Conservation (phyloP, 1,140 invertebrate genomes). For the Psilanteris sp. region DNA sequence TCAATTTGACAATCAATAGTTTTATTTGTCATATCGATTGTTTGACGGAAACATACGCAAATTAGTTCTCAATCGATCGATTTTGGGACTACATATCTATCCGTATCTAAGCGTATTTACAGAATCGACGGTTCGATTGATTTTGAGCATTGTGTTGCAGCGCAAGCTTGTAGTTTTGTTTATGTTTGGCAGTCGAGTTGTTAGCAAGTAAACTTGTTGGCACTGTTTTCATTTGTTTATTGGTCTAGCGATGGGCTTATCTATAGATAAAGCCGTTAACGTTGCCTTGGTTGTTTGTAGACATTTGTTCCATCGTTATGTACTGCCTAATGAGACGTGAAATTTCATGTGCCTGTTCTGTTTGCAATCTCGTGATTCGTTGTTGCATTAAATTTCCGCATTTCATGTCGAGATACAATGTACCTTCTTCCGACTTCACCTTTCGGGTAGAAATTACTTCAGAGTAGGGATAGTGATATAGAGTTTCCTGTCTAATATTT, state of each 20-base stretch:
- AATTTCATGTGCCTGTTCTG: conserved; percentile 97
- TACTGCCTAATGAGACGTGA: conserved; percentile 97
- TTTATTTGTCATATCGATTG: conserved; percentile 19
- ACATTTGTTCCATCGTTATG: conserved; percentile 90
- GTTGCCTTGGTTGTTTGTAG: conserved; percentile 72
- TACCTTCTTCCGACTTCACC: conserved; percentile 94
- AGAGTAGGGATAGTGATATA: conserved; percentile 94
- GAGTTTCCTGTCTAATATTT: conserved; percentile 84
- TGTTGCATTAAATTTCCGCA: conserved; percentile 97
- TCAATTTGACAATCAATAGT: conserved; percentile 2
- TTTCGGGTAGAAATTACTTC: conserved; percentile 98
- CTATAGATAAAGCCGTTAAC: conserved; percentile 73
- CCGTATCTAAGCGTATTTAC: conserved; percentile 72
- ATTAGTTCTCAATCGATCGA: conserved; percentile 44
- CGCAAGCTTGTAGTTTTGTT: conserved; percentile 25
- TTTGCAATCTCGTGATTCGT: conserved; percentile 96
- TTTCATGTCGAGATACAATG: conserved; percentile 97
- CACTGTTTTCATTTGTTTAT: conserved; percentile 35
- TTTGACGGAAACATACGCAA: neutral
- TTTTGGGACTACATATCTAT: conserved; percentile 57
- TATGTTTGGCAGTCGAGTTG: conserved; percentile 41
- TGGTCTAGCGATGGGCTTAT: conserved; percentile 62
- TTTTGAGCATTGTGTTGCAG: conserved; percentile 69
- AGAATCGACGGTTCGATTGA: conserved; percentile 68
- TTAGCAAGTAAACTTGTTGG: conserved; percentile 33